Percentiles rank a stretch among this genome's conserved stretches.
Evolutionary conservation across 2,113 vertebrate genomes (phyloP).

Genomic region (Romanogobio albipinnatus): DNA sequence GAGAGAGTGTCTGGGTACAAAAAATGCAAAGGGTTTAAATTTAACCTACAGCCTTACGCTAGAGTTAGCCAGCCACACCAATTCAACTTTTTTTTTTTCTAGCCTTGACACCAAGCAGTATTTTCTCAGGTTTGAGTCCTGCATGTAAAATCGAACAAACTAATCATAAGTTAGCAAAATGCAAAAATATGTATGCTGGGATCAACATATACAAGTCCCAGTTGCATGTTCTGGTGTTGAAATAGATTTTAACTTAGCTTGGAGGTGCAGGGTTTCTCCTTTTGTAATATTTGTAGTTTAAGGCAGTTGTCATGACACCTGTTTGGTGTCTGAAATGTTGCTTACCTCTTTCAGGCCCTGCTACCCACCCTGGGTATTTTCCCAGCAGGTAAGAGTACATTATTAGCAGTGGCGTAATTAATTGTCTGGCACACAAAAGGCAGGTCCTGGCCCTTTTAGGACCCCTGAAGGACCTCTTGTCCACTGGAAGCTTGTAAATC

Average conservation of each 20-base stretch:
- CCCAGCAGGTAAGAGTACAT: slow-evolving; percentile 67
- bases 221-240: neutral
- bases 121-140: slow-evolving; percentile 33
- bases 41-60: slow-evolving; percentile 15
- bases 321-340: slow-evolving; percentile 47
- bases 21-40: slow-evolving; percentile 50
- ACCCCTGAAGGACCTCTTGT: slow-evolving; percentile 62
- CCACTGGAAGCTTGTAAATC: slow-evolving; percentile 61
- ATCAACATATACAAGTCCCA: neutral
- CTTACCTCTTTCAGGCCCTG: slow-evolving; percentile 28
- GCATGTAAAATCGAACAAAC: slow-evolving; percentile 8
- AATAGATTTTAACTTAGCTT: neutral
- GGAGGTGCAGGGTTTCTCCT: neutral
- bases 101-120: neutral
- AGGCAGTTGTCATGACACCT: slow-evolving; percentile 57
- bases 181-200: neutral
- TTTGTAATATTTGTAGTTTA: neutral
- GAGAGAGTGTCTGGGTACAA: slow-evolving; percentile 52
- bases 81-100: slow-evolving; percentile 12
- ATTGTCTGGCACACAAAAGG: slow-evolving; percentile 73
- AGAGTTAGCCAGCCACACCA: slow-evolving; percentile 7
- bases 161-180: neutral
- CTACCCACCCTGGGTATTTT: slow-evolving; percentile 27
- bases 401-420: slow-evolving; percentile 76
- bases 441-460: slow-evolving; percentile 55